Evolutionary conservation across 2,888 invertebrate species (phyloP).

Genomic region (Hemaris fuciformis): DNA sequence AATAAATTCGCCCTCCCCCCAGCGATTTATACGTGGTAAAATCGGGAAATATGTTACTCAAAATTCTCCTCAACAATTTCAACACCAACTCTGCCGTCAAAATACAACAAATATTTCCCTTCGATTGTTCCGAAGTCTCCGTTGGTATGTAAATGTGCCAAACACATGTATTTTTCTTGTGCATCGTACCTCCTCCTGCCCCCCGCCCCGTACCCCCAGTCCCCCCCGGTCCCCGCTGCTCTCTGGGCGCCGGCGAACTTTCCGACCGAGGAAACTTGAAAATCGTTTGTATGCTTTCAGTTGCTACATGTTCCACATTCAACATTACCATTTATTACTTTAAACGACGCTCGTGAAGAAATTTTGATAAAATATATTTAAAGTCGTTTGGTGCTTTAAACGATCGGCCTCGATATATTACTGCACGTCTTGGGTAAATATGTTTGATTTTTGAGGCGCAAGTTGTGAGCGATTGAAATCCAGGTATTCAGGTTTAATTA

Average conservation of each 20-base stretch:
- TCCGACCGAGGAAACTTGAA: background rate
- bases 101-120: background rate
- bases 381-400: background rate
- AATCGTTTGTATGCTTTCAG: conserved; percentile 8
- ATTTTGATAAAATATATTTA: background rate
- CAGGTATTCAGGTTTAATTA: too few species aligned
- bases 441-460: background rate
- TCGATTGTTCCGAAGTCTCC: background rate
- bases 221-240: background rate
- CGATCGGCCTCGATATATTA: background rate
- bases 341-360: conserved; percentile 1
- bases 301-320: background rate
- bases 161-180: conserved; percentile 4
- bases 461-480: too few species aligned
- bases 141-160: background rate
- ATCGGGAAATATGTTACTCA: too few species aligned
- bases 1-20: too few species aligned
- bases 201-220: too few species aligned
- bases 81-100: background rate
- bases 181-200: background rate
- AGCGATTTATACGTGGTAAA: too few species aligned
- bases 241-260: background rate
- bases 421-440: background rate
- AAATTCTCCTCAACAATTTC: background rate
- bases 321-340: conserved; percentile 4